phyloP scores from a whole-genome alignment of 2,888 invertebrate genomes.

The Lochmaea crataegi region DNA sequence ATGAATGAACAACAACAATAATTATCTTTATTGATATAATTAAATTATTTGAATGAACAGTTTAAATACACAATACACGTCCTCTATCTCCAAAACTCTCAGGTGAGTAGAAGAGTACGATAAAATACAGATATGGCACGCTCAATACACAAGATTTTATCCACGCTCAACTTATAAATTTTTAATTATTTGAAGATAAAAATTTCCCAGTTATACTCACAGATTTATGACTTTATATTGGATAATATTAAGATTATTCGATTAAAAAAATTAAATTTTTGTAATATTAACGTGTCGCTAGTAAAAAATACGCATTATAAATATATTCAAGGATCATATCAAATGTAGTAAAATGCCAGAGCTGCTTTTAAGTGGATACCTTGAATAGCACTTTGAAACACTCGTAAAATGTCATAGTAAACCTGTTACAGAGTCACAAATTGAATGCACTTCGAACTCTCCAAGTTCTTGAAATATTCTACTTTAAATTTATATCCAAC shows the following conservation, averaged over 20 bases:
- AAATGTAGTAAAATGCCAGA: slow-evolving; percentile 10
- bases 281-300: background rate
- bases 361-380: slow-evolving; percentile 10
- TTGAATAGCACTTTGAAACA: slow-evolving; percentile 26
- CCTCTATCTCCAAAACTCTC: too few relatives aligned
- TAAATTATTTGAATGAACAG: too few relatives aligned
- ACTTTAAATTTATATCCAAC: too few relatives aligned
- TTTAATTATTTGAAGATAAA: too few relatives aligned
- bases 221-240: too few relatives aligned
- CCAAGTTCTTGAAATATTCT: too few relatives aligned
- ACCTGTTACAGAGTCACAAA: slow-evolving; percentile 22
- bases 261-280: background rate
- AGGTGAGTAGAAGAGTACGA: too few relatives aligned
- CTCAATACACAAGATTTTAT: background rate
- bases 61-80: too few relatives aligned
- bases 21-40: too few relatives aligned
- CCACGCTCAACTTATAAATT: background rate
- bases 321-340: slow-evolving; percentile 1
- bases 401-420: slow-evolving; percentile 31
- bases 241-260: background rate
- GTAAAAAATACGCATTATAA: background rate
- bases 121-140: too few relatives aligned
- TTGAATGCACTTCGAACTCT: slow-evolving; percentile 25
- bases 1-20: too few relatives aligned
- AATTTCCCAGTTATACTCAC: too few relatives aligned